These are phyloP conservation scores for Germaria angustata DNA, from an alignment of 2,888 invertebrate species.

Conservation along the genomic window DNA sequence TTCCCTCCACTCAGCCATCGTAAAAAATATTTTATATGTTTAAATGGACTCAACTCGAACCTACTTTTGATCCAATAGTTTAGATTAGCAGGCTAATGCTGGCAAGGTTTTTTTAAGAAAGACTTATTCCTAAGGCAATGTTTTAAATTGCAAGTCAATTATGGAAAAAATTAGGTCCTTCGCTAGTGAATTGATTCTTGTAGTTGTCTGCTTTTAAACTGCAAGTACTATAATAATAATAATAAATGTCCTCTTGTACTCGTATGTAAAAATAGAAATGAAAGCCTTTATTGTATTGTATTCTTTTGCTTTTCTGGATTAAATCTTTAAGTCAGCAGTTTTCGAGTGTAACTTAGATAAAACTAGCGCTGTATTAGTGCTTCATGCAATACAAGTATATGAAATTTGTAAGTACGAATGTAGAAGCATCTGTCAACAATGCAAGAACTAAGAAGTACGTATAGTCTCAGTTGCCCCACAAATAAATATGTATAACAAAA, in stretches of 20 bases:
- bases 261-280: conserved; percentile 41
- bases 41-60: too few relatives aligned
- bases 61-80: too few relatives aligned
- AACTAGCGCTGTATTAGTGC: conserved; percentile 16
- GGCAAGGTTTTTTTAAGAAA: too few relatives aligned
- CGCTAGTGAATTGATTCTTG: not conserved
- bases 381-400: not conserved
- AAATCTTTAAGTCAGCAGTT: conserved; percentile 77
- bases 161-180: not conserved
- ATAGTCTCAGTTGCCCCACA: not conserved
- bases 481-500: not conserved
- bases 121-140: too few relatives aligned
- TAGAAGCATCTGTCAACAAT: not conserved
- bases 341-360: conserved; percentile 72
- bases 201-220: not conserved
- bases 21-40: too few relatives aligned
- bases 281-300: conserved; percentile 71
- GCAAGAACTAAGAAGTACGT: not conserved
- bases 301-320: conserved; percentile 75
- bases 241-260: not conserved
- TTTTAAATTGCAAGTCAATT: too few relatives aligned
- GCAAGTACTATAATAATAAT: conserved; percentile 6
- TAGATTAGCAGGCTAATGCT: too few relatives aligned
- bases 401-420: not conserved
- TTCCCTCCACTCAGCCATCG: too few relatives aligned